These are phyloP conservation scores for Zelostemma sp. DNA, from an alignment of 1,140 invertebrate genomes.

Conservation along the genomic window DNA sequence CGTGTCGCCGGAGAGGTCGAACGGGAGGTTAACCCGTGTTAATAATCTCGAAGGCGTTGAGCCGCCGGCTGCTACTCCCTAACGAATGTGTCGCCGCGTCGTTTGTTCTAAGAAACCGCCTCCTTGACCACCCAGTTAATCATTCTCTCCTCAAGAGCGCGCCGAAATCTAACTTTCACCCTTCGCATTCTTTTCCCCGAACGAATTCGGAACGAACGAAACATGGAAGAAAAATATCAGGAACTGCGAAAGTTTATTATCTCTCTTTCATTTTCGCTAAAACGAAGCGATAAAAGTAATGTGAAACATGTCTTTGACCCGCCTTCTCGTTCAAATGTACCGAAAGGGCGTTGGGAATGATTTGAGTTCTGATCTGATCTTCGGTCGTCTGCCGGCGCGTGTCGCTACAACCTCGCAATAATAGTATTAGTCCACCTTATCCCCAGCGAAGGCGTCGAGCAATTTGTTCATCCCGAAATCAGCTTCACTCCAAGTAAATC, in stretches of 20 bases:
- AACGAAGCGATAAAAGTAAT: too few relatives aligned
- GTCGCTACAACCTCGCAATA: not conserved
- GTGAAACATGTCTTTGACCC: not conserved
- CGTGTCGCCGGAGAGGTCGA: constrained; percentile 33
- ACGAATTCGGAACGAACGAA: too few relatives aligned
- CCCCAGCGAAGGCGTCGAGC: not conserved
- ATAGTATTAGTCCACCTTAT: not conserved
- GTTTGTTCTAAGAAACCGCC: constrained; percentile 35
- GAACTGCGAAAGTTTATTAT: too few relatives aligned
- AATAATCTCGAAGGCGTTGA: constrained; percentile 46
- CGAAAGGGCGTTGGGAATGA: not conserved
- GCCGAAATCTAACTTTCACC: constrained; percentile 1
- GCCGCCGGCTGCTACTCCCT: constrained; percentile 33
- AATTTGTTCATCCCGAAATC: not conserved
- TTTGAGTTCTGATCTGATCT: not conserved
- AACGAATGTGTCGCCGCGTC: constrained; percentile 35
- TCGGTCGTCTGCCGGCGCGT: constrained; percentile 1
- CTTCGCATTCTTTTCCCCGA: not conserved
- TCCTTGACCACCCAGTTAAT: constrained; percentile 17
- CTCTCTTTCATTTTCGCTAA: too few relatives aligned
- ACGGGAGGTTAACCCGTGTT: constrained; percentile 37
- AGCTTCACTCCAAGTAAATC: too few relatives aligned
- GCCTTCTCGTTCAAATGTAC: not conserved
- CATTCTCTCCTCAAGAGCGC: constrained; percentile 24
- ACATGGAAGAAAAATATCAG: too few relatives aligned